A percentile compares a stretch with the other conserved stretches of the same genome.
These are phyloP conservation scores for Oxyura jamaicensis DNA, from an alignment of 2,113 vertebrate species.

Conservation along the genomic window DNA sequence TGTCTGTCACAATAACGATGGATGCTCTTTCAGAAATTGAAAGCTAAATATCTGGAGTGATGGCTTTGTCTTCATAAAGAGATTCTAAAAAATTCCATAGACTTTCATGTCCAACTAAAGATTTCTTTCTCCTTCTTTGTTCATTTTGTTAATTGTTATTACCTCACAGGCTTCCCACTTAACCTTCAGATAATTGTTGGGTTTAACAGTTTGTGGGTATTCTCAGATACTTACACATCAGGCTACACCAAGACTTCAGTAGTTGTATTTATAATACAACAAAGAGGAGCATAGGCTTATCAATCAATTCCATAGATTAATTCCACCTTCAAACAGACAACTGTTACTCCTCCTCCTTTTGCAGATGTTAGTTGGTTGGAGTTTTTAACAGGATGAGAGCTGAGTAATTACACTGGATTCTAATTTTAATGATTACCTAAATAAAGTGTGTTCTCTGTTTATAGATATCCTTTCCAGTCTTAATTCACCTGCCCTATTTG, in stretches of 20 bases:
- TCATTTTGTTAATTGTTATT: not conserved
- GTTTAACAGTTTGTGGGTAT: not conserved
- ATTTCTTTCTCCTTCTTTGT: not conserved
- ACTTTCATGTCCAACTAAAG: slow-evolving; percentile 20
- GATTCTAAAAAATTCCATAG: slow-evolving; percentile 10
- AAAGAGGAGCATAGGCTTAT: not conserved
- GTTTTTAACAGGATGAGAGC: not conserved
- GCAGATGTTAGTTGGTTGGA: not conserved
- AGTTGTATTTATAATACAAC: not conserved
- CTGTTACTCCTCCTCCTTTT: not conserved
- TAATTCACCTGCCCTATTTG: slow-evolving; percentile 96
- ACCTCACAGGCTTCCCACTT: not conserved
- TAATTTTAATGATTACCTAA: not conserved
- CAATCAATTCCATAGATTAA: not conserved
- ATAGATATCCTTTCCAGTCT: slow-evolving; percentile 98
- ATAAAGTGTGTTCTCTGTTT: slow-evolving; percentile 36
- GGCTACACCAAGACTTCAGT: not conserved
- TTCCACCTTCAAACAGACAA: not conserved
- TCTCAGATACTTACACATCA: not conserved
- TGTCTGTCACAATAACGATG: not conserved
- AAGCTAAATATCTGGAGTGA: not conserved
- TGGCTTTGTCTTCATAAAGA: not conserved
- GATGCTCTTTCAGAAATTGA: not conserved
- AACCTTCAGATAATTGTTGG: not conserved
- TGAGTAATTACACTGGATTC: not conserved